Conservation (phyloP, 2,888 invertebrate species). For the Therioaphis trifolii region DNA sequence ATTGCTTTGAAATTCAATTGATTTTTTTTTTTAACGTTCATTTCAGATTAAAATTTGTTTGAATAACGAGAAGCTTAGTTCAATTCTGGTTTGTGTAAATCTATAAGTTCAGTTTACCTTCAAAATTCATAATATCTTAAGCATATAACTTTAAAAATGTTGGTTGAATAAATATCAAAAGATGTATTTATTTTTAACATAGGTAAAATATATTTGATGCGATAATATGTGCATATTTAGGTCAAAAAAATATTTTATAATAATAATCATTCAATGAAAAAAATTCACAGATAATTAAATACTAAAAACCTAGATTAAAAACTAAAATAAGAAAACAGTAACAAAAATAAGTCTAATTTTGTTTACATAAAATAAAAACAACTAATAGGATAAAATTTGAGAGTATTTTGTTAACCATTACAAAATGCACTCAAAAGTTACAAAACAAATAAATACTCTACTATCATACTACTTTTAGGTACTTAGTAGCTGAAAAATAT, state of each 20-base stretch:
- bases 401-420: slow-evolving; percentile 41
- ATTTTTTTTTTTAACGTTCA: no score
- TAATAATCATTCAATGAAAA: slow-evolving; percentile 28
- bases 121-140: no score
- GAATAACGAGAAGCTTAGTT: no score
- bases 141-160: neutral
- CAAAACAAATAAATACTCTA: slow-evolving; percentile 34
- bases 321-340: slow-evolving; percentile 59
- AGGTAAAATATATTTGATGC: slow-evolving; percentile 53
- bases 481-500: slow-evolving; percentile 49
- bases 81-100: no score
- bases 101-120: no score
- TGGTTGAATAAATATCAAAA: slow-evolving; percentile 9
- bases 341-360: slow-evolving; percentile 57
- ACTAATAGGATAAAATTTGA: slow-evolving; percentile 59
- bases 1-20: no score
- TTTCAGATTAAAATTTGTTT: no score
- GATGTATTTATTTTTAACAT: slow-evolving; percentile 33
- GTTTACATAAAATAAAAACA: slow-evolving; percentile 54
- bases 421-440: slow-evolving; percentile 30
- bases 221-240: slow-evolving; percentile 57
- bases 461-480: slow-evolving; percentile 46
- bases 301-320: slow-evolving; percentile 39
- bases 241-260: slow-evolving; percentile 42
- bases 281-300: slow-evolving; percentile 47